phyloP scores from a whole-genome alignment of 2,113 vertebrate species.

The Trematocara stigmaticum region DNA sequence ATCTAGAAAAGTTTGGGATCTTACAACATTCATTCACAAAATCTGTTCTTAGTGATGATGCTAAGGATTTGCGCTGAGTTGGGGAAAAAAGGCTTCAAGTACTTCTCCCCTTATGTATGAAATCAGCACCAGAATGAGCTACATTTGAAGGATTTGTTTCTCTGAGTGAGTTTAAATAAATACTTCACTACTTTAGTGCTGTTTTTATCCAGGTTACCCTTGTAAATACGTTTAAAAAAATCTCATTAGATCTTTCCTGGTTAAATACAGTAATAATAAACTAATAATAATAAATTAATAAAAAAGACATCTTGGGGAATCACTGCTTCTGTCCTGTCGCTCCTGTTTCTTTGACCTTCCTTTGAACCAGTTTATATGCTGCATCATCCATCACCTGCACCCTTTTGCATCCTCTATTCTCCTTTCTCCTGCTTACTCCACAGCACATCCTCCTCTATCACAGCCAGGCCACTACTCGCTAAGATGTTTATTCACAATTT shows the following conservation, averaged over 20 bases:
- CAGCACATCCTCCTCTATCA: not conserved
- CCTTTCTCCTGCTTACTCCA: not conserved
- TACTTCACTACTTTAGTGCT: not conserved
- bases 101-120: not conserved
- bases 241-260: not conserved
- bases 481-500: not conserved
- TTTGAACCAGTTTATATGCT: not conserved
- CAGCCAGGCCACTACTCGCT: not conserved
- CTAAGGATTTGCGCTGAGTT: accelerated
- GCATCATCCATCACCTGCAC: not conserved
- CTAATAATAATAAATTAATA: not conserved
- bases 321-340: not conserved
- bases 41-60: not conserved
- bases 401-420: not conserved
- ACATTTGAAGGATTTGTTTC: not conserved
- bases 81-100: not conserved
- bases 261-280: not conserved
- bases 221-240: not conserved
- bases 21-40: not conserved
- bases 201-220: not conserved
- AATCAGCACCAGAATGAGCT: not conserved
- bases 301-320: not conserved
- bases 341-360: not conserved
- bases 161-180: not conserved
- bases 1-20: not conserved